Evolutionary conservation across 2,797 vertebrate species (phyloP).

Genomic region (Amphiprion clarkii): DNA sequence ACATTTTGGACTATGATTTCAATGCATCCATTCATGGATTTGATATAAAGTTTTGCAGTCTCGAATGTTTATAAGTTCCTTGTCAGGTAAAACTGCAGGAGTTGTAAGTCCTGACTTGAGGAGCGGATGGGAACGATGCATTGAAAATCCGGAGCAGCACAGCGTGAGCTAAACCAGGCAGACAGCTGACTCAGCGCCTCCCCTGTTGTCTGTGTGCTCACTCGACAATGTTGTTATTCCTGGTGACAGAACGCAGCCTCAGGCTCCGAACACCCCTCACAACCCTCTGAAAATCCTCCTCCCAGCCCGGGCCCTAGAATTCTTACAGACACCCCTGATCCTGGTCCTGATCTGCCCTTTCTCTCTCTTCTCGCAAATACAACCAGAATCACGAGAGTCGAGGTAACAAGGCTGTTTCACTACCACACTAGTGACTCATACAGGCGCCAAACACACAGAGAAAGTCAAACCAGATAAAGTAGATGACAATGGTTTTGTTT

Average conservation of each 20-base stretch:
- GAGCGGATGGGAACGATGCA: slow-evolving; percentile 57
- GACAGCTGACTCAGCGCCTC: slow-evolving; percentile 83
- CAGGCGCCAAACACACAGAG: background rate
- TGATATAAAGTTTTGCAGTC: background rate
- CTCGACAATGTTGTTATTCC: slow-evolving; percentile 74
- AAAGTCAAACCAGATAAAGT: background rate
- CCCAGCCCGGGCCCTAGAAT: slow-evolving; percentile 58
- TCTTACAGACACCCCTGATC: slow-evolving; percentile 58
- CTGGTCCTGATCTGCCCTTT: slow-evolving; percentile 31
- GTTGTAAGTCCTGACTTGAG: slow-evolving; percentile 31
- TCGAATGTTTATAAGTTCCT: background rate
- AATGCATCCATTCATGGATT: background rate
- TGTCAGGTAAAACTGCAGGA: background rate
- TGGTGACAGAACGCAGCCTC: slow-evolving; percentile 70
- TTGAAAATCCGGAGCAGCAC: slow-evolving; percentile 50
- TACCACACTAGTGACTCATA: background rate
- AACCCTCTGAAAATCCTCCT: slow-evolving; percentile 57
- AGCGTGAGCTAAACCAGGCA: slow-evolving; percentile 73
- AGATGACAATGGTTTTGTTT: too few species aligned
- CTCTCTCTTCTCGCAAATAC: slow-evolving; percentile 23
- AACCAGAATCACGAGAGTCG: slow-evolving; percentile 15
- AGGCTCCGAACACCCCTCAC: slow-evolving; percentile 52
- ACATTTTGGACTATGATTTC: background rate
- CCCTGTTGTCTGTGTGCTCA: slow-evolving; percentile 75
- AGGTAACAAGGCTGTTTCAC: background rate